These are phyloP conservation scores for Idaea straminata DNA, from an alignment of 2,888 invertebrate species.

Conservation along the genomic window DNA sequence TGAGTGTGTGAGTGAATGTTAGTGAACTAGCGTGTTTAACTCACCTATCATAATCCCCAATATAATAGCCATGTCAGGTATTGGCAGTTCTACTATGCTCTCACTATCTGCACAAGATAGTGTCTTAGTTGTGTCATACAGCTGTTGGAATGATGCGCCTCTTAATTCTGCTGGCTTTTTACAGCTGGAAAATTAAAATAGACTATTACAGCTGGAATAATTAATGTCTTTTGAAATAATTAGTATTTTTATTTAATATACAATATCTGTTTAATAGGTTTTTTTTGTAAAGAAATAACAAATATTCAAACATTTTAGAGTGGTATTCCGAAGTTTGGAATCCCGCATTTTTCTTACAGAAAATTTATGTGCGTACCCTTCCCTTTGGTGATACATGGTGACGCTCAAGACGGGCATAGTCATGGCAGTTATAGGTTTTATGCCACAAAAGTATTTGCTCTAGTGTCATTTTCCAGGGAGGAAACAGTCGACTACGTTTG, in stretches of 20 bases:
- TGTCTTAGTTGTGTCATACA: slow-evolving; percentile 31
- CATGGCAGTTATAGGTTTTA: too few relatives aligned
- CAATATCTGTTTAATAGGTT: neutral
- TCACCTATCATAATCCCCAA: slow-evolving; percentile 55
- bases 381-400: too few relatives aligned
- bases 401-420: too few relatives aligned
- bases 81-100: slow-evolving; percentile 20
- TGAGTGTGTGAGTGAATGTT: too few relatives aligned
- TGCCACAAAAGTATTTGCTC: too few relatives aligned
- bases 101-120: slow-evolving; percentile 35
- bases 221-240: neutral
- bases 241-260: neutral
- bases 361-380: too few relatives aligned
- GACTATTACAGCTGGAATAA: neutral
- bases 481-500: too few relatives aligned
- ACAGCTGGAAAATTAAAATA: slow-evolving; percentile 35
- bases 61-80: slow-evolving; percentile 42
- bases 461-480: too few relatives aligned
- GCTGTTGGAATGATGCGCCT: slow-evolving; percentile 40
- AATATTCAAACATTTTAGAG: too few relatives aligned
- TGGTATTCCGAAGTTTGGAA: too few relatives aligned
- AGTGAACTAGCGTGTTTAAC: slow-evolving; percentile 1
- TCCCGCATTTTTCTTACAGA: too few relatives aligned
- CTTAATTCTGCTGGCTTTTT: slow-evolving; percentile 42
- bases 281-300: neutral